Conservation (phyloP, 2,113 vertebrate species). For the Tetrao urogallus region DNA sequence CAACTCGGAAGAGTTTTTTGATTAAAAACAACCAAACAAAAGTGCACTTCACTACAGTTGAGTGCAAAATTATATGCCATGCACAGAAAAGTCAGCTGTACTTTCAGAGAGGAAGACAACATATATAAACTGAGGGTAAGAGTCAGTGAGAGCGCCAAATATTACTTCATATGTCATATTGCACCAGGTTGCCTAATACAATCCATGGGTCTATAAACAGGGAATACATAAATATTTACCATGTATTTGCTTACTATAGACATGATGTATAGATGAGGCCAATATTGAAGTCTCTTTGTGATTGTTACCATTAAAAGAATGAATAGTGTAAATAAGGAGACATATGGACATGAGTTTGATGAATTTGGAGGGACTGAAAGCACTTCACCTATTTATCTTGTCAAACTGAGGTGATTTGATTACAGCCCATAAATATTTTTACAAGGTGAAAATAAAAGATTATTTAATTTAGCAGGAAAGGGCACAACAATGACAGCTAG, state of each 20-base stretch:
- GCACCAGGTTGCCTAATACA: background rate
- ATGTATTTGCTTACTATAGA: background rate
- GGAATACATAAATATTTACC: background rate
- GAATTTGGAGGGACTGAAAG: background rate
- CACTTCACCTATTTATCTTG: background rate
- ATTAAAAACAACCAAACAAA: background rate
- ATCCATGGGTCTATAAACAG: background rate
- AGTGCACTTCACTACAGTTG: background rate
- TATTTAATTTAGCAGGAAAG: slow-evolving; percentile 5
- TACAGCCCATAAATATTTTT: slow-evolving; percentile 27
- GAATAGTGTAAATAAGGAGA: background rate
- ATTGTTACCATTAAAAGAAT: background rate
- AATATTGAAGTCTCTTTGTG: background rate
- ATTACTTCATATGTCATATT: background rate
- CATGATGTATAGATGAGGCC: background rate
- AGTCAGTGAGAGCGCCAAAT: rapidly evolving
- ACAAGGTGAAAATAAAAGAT: background rate
- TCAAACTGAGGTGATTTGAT: background rate
- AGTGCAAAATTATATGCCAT: background rate
- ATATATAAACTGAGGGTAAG: background rate
- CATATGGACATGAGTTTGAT: background rate
- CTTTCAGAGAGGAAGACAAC: background rate
- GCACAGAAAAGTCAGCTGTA: background rate
- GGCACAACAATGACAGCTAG: background rate
- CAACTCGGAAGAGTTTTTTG: background rate